Conservation (phyloP, 1,140 invertebrate species). For the Papilio glaucus region DNA sequence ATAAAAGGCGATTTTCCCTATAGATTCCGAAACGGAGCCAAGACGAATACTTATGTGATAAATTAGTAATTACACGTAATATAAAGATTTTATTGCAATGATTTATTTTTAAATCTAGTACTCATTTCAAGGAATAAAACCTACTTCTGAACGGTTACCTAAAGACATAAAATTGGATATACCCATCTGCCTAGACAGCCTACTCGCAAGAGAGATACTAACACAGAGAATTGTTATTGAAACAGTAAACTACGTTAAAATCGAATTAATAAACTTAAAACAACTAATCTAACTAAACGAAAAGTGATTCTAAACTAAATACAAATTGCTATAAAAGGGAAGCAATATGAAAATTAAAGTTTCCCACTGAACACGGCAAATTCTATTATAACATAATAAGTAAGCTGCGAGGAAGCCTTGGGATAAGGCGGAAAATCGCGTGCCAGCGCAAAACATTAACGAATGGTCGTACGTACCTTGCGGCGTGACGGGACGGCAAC, state of each 20-base stretch:
- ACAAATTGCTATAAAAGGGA: conserved; percentile 26
- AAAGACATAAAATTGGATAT: no score
- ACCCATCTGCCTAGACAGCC: no score
- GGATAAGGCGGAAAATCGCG: conserved; percentile 52
- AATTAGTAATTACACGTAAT: no score
- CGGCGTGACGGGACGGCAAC: conserved; percentile 62
- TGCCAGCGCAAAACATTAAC: conserved; percentile 44
- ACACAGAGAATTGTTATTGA: no score
- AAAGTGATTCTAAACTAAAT: conserved; percentile 4
- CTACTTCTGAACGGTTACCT: no score
- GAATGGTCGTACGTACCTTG: conserved; percentile 57
- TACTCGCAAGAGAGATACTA: no score
- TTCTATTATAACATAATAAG: conserved; percentile 16
- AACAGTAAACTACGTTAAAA: not conserved
- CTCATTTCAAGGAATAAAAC: no score
- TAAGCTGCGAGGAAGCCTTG: conserved; percentile 24
- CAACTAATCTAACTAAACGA: not conserved
- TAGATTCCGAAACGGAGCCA: no score
- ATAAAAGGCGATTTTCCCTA: no score
- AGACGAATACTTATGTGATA: no score
- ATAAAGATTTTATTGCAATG: no score
- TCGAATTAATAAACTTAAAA: not conserved
- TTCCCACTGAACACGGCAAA: conserved; percentile 25
- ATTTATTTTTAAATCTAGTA: no score
- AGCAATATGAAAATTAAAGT: conserved; percentile 28